Conservation (phyloP, 2,113 vertebrate genomes). For the Brachypodius melanocephalos region DNA sequence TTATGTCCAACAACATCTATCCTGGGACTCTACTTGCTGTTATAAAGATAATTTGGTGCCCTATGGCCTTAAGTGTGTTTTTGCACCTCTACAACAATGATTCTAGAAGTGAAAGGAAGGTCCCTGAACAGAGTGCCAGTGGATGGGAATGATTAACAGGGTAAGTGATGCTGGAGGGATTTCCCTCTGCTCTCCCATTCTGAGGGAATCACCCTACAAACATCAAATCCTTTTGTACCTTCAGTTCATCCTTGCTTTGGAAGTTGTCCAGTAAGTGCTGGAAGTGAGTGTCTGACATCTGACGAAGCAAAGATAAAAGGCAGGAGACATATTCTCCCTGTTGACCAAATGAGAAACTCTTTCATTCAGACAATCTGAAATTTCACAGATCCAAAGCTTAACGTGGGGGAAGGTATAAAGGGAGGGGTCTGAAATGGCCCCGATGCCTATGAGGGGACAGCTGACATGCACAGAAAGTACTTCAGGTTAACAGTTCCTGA, state of each 20-base stretch:
- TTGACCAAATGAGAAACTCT: slow-evolving; percentile 55
- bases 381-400: not conserved
- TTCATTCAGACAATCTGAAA: slow-evolving; percentile 12
- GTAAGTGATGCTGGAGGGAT: not conserved
- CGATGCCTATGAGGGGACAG: slow-evolving; percentile 66
- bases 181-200: not conserved
- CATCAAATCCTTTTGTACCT: slow-evolving; percentile 74
- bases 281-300: slow-evolving; percentile 97
- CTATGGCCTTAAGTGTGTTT: not conserved
- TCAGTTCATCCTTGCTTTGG: slow-evolving; percentile 97
- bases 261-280: slow-evolving; percentile 95
- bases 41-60: not conserved
- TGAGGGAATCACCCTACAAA: not conserved
- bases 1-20: not conserved
- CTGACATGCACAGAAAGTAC: slow-evolving; percentile 44
- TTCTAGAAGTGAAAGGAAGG: not conserved
- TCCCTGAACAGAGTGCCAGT: not conserved
- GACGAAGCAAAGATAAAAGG: slow-evolving; percentile 93
- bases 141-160: not conserved
- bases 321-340: slow-evolving; percentile 98
- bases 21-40: not conserved
- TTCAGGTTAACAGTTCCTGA: not conserved
- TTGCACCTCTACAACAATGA: not conserved
- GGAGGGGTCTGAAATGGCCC: slow-evolving; percentile 77
- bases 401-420: slow-evolving; percentile 59